phyloP scores from a whole-genome alignment of 2,113 vertebrate genomes.

The Microtus oregoni region DNA sequence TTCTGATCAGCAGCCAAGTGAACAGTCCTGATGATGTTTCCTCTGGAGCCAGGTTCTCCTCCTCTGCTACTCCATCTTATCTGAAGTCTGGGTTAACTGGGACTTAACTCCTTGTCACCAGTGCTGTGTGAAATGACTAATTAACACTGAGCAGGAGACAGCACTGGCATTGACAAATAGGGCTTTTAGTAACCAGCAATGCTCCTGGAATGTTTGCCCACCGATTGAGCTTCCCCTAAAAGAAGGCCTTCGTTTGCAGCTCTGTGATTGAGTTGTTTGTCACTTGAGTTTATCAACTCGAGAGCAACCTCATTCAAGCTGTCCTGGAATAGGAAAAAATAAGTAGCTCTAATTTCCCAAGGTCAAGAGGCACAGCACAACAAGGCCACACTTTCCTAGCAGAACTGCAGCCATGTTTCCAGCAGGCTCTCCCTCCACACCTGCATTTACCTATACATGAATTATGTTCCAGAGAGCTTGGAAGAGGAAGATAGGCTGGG shows the following conservation, averaged over 20 bases:
- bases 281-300: neutral
- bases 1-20: neutral
- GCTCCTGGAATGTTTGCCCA: conserved; percentile 24
- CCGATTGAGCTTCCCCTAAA: neutral
- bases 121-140: conserved; percentile 60
- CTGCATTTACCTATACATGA: neutral
- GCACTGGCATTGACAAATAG: conserved; percentile 63
- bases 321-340: neutral
- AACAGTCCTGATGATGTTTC: neutral
- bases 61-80: conserved; percentile 46
- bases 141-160: conserved; percentile 41
- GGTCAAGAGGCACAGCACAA: neutral
- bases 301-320: neutral
- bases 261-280: neutral
- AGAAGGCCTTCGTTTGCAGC: neutral
- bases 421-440: neutral
- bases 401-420: neutral
- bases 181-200: neutral
- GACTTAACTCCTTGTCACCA: conserved; percentile 70
- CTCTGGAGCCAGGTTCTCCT: neutral
- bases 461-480: neutral
- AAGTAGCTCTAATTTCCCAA: neutral
- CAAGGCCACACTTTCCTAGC: neutral
- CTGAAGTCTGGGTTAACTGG: conserved; percentile 68
- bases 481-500: neutral